Percentiles rank a stretch among this genome's conserved stretches.
phyloP scores from a whole-genome alignment of 2,113 vertebrate genomes.

The Cynocephalus volans region DNA sequence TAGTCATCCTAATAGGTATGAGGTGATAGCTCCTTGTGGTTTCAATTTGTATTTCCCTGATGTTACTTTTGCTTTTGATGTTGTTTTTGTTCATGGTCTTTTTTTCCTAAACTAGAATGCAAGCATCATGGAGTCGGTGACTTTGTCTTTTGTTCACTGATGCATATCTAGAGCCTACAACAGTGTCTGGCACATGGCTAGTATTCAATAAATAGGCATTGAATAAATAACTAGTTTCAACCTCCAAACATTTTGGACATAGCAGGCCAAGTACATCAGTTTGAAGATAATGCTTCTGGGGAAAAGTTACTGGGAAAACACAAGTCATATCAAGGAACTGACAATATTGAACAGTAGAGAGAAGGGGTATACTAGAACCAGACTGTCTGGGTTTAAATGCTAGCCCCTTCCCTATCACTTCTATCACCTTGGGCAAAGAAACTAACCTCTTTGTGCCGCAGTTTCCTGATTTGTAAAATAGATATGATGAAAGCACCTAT shows the following conservation, averaged over 20 bases:
- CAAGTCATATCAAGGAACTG: background rate
- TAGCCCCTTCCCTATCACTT: background rate
- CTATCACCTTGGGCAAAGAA: background rate
- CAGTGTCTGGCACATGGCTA: background rate
- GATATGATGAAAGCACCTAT: background rate
- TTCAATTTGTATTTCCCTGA: background rate
- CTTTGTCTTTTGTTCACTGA: background rate
- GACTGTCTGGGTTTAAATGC: no score
- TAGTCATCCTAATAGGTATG: background rate
- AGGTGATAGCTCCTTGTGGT: background rate
- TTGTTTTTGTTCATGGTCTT: background rate
- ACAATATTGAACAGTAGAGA: fast-evolving
- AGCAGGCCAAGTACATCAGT: background rate
- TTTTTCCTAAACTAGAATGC: background rate
- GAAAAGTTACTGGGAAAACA: background rate
- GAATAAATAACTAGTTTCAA: background rate
- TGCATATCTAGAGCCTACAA: background rate
- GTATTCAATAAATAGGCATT: background rate
- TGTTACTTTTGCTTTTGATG: background rate
- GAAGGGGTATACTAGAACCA: background rate
- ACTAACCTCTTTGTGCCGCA: background rate
- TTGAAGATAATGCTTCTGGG: background rate
- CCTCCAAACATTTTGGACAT: background rate
- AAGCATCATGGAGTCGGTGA: background rate
- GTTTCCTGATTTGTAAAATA: background rate